phyloP scores from a whole-genome alignment of 2,888 invertebrate genomes.

The Actias luna region DNA sequence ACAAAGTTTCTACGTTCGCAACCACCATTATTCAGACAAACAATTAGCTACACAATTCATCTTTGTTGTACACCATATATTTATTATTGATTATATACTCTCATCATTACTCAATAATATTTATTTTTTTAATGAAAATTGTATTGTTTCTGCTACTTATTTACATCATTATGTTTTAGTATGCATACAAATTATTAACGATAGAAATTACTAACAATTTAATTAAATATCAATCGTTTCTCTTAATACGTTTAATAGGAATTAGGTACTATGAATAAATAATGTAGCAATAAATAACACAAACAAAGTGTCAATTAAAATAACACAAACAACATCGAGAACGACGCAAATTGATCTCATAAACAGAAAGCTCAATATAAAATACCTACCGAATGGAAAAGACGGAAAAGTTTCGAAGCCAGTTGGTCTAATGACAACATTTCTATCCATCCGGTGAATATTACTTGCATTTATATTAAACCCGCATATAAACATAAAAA shows the following conservation, averaged over 20 bases:
- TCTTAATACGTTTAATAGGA: background rate
- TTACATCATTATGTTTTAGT: too few relatives aligned
- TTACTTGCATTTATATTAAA: background rate
- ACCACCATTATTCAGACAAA: too few relatives aligned
- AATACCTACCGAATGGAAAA: slow-evolving; percentile 36
- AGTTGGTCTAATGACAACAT: slow-evolving; percentile 24
- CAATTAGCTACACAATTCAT: too few relatives aligned
- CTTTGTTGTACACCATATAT: too few relatives aligned
- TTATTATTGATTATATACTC: too few relatives aligned
- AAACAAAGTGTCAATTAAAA: slow-evolving; percentile 5
- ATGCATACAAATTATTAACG: too few relatives aligned
- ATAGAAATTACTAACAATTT: too few relatives aligned
- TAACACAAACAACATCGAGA: slow-evolving; percentile 4
- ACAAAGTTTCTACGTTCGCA: too few relatives aligned
- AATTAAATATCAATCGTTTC: too few relatives aligned
- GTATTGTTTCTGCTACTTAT: too few relatives aligned
- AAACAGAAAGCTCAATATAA: slow-evolving; percentile 10
- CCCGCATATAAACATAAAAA: background rate
- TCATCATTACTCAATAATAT: too few relatives aligned
- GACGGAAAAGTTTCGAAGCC: slow-evolving; percentile 44
- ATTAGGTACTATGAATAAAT: background rate
- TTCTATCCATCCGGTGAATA: slow-evolving; percentile 44
- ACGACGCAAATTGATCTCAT: background rate
- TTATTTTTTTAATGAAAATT: too few relatives aligned
- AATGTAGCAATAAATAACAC: slow-evolving; percentile 7